phyloP scores from a whole-genome alignment of 2,888 invertebrate species.

The Epinotia bilunana region DNA sequence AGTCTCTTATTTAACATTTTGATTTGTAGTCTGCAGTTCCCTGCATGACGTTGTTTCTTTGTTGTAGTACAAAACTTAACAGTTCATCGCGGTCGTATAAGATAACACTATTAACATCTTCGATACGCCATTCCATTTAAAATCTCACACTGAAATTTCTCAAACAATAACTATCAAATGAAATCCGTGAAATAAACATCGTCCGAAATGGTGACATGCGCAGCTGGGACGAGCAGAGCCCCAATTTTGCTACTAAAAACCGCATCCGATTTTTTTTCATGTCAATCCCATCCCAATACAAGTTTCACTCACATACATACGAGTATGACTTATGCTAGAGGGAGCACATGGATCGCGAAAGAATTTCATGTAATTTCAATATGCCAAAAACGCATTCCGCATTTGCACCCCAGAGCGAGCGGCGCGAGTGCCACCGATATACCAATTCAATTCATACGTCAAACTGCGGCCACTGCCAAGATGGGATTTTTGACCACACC shows the following conservation, averaged over 20 bases:
- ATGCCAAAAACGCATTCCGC: background rate
- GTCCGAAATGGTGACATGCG: slow-evolving; percentile 40
- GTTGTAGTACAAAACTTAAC: background rate
- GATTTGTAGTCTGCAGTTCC: too few species aligned
- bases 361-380: background rate
- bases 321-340: background rate
- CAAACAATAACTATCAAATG: slow-evolving; percentile 39
- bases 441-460: slow-evolving; percentile 70
- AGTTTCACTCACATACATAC: background rate
- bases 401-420: background rate
- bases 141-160: slow-evolving; percentile 23
- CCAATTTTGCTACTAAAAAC: background rate
- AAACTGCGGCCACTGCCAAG: slow-evolving; percentile 59
- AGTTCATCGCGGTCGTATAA: background rate
- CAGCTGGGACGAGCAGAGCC: slow-evolving; percentile 3
- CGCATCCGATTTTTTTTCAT: background rate
- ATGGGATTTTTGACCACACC: slow-evolving; percentile 66
- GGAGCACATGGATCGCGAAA: background rate
- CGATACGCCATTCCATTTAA: slow-evolving; percentile 7
- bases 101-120: background rate
- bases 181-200: slow-evolving; percentile 39
- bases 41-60: too few species aligned
- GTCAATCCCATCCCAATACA: background rate
- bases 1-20: too few species aligned
- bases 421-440: slow-evolving; percentile 59